These are phyloP conservation scores for Solenopsis fugax DNA, from an alignment of 1,140 invertebrate genomes.

Conservation along the genomic window DNA sequence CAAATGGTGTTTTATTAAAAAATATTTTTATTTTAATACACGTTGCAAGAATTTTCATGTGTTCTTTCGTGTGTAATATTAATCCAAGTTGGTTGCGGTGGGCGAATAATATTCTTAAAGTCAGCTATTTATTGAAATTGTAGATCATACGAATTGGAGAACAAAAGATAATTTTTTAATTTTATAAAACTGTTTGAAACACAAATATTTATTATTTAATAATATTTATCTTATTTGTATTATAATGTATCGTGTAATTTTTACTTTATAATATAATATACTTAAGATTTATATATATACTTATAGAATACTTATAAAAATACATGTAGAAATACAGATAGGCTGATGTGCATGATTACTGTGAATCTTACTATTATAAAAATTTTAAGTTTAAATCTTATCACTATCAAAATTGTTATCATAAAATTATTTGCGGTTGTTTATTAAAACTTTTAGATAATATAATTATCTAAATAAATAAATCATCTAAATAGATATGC, in stretches of 20 bases:
- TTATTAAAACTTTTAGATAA: constrained; percentile 15
- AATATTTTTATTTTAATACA: too few relatives aligned
- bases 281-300: background rate
- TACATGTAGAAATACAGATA: constrained; percentile 17
- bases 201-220: constrained; percentile 2
- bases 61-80: too few relatives aligned
- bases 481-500: too few relatives aligned
- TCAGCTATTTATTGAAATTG: constrained; percentile 66
- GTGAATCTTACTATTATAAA: background rate
- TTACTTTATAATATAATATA: background rate
- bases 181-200: background rate
- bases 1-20: too few relatives aligned
- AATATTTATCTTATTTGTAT: constrained; percentile 16
- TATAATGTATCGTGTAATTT: background rate
- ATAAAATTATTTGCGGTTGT: constrained; percentile 16
- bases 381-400: constrained; percentile 39
- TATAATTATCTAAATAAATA: background rate
- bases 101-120: constrained; percentile 43
- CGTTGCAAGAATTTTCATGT: too few relatives aligned
- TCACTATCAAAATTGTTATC: constrained; percentile 23
- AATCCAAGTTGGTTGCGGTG: too few relatives aligned
- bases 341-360: background rate
- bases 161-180: constrained; percentile 49
- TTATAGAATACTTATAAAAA: too few relatives aligned
- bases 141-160: constrained; percentile 10